Evolutionary conservation across 2,888 invertebrate species (phyloP).

Genomic region (Tachystola acroxantha): DNA sequence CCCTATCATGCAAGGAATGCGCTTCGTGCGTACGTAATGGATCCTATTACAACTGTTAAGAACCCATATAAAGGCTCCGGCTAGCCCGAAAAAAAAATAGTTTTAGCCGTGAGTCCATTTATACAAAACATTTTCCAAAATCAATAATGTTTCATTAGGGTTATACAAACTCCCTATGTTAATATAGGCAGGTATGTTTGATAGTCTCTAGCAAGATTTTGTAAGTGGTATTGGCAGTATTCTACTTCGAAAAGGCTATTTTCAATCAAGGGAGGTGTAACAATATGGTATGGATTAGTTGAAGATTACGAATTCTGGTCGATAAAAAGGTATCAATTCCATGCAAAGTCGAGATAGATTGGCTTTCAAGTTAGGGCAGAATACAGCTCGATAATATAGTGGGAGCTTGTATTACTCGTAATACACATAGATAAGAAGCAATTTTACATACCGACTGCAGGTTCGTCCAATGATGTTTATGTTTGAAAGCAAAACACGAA

Average conservation of each 20-base stretch:
- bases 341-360: constrained; percentile 4
- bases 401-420: constrained; percentile 45
- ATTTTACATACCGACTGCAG: constrained; percentile 70
- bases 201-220: constrained; percentile 8
- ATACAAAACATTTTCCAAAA: constrained; percentile 35
- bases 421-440: constrained; percentile 28
- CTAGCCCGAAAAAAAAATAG: no score
- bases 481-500: constrained; percentile 63
- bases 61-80: no score
- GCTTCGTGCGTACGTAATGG: no score
- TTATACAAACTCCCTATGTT: constrained; percentile 43
- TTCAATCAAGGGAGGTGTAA: neutral
- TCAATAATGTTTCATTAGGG: constrained; percentile 22
- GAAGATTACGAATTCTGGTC: neutral
- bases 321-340: constrained; percentile 2
- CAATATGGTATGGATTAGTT: neutral
- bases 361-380: neutral
- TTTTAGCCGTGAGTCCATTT: no score
- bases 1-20: no score
- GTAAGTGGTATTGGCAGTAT: neutral
- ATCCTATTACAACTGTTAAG: no score
- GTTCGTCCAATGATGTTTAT: constrained; percentile 59
- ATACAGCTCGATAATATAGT: neutral
- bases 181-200: neutral
- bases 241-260: neutral